Evolutionary conservation across 2,888 invertebrate genomes (phyloP).

Genomic region (Phrixothrix hirtus): DNA sequence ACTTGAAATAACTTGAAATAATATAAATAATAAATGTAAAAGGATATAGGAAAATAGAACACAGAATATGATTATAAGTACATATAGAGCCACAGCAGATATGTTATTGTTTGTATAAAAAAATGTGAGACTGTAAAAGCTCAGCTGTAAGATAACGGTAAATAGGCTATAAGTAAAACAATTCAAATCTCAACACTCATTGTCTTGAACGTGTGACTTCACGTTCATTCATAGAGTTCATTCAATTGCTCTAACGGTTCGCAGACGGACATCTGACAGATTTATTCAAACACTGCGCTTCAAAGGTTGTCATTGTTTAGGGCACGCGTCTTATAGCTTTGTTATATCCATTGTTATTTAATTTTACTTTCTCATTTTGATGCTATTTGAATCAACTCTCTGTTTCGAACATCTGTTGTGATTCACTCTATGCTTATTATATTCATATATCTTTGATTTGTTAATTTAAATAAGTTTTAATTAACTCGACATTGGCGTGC

Average conservation of each 20-base stretch:
- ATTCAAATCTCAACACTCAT: slow-evolving; percentile 29
- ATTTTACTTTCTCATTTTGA: slow-evolving; percentile 6
- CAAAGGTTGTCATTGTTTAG: slow-evolving; percentile 35
- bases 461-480: too few relatives aligned
- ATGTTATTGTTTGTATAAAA: slow-evolving; percentile 9
- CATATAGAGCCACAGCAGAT: too few relatives aligned
- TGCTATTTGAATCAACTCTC: too few relatives aligned
- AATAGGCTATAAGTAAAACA: slow-evolving; percentile 29
- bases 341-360: slow-evolving; percentile 8
- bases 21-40: too few relatives aligned
- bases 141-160: slow-evolving; percentile 25
- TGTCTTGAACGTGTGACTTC: slow-evolving; percentile 31
- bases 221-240: slow-evolving; percentile 36
- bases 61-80: too few relatives aligned
- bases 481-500: too few relatives aligned
- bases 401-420: too few relatives aligned
- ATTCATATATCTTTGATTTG: too few relatives aligned
- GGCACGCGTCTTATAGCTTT: slow-evolving; percentile 33
- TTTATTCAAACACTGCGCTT: slow-evolving; percentile 37
- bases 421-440: too few relatives aligned
- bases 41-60: too few relatives aligned
- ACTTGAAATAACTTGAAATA: too few relatives aligned
- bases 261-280: slow-evolving; percentile 37
- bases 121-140: slow-evolving; percentile 22
- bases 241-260: slow-evolving; percentile 39